A percentile compares a stretch with the other conserved stretches of the same genome.
Conservation (phyloP, 2,797 vertebrate genomes). For the Ctenopoma kingsleyae region DNA sequence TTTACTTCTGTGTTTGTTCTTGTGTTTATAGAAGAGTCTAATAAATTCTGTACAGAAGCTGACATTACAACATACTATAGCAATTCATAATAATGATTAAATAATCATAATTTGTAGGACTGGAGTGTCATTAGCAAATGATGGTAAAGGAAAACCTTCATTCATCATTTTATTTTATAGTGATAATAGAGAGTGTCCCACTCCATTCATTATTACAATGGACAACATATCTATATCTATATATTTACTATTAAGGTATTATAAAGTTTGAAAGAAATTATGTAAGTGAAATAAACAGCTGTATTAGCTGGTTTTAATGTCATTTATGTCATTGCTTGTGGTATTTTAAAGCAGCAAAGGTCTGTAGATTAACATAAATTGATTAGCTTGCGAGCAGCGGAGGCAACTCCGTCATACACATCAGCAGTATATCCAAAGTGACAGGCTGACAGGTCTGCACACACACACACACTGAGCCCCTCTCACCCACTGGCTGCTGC, state of each 20-base stretch:
- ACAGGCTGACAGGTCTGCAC: slow-evolving; percentile 70
- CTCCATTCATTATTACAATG: background rate
- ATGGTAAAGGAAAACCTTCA: background rate
- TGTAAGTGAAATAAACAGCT: slow-evolving; percentile 2
- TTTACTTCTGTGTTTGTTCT: slow-evolving; percentile 15
- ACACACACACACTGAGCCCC: slow-evolving; percentile 59
- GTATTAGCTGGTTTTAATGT: slow-evolving; percentile 20
- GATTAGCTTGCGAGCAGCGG: slow-evolving; percentile 54
- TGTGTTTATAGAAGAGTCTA: background rate
- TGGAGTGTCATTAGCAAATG: background rate
- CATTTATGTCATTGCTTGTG: slow-evolving; percentile 1
- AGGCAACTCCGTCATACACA: slow-evolving; percentile 71
- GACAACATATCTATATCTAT: background rate
- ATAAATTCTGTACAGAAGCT: background rate
- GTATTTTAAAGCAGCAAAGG: slow-evolving; percentile 31
- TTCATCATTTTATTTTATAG: background rate
- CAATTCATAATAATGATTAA: background rate
- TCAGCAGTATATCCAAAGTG: slow-evolving; percentile 76
- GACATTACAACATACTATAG: background rate
- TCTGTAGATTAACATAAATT: slow-evolving; percentile 56
- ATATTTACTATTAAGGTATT: background rate
- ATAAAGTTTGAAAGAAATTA: background rate
- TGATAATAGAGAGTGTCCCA: background rate
- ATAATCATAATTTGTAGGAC: background rate
- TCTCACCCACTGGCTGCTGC: slow-evolving; percentile 65